phyloP scores from a whole-genome alignment of 2,888 invertebrate species.

The Crossocerus cetratus region DNA sequence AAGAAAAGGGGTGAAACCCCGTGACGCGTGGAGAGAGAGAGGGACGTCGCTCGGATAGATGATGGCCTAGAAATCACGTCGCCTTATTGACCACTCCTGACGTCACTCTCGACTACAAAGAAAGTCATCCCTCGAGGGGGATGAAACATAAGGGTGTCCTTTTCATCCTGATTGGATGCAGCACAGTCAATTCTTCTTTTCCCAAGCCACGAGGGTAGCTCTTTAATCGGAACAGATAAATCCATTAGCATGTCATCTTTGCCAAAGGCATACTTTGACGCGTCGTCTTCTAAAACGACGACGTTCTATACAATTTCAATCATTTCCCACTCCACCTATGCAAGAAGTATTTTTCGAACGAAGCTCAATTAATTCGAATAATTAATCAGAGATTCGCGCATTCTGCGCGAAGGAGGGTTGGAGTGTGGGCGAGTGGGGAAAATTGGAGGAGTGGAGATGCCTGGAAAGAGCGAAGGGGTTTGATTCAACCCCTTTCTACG shows the following conservation, averaged over 20 bases:
- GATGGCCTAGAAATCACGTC: slow-evolving; percentile 35
- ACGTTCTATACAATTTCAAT: no score
- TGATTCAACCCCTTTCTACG: slow-evolving; percentile 47
- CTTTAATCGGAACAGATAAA: no score
- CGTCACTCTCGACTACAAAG: slow-evolving; percentile 30
- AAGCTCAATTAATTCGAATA: not conserved
- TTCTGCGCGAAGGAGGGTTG: not conserved
- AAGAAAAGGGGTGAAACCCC: slow-evolving; percentile 41
- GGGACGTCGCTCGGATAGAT: slow-evolving; percentile 22
- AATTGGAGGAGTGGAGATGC: slow-evolving; percentile 6
- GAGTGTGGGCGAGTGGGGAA: not conserved
- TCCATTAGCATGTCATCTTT: no score
- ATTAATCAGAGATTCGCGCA: not conserved
- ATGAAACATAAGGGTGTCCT: slow-evolving; percentile 7
- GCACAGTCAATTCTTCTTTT: not conserved
- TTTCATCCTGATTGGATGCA: slow-evolving; percentile 19
- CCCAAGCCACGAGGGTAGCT: no score
- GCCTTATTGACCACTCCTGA: slow-evolving; percentile 42
- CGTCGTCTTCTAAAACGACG: no score
- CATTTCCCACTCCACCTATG: not conserved
- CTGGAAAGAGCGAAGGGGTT: slow-evolving; percentile 31
- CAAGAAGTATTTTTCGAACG: not conserved
- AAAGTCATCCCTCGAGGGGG: slow-evolving; percentile 14
- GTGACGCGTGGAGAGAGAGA: slow-evolving; percentile 30
- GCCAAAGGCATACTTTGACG: no score